These are phyloP conservation scores for Microhierax caerulescens DNA, from an alignment of 2,797 vertebrate genomes.

Conservation along the genomic window DNA sequence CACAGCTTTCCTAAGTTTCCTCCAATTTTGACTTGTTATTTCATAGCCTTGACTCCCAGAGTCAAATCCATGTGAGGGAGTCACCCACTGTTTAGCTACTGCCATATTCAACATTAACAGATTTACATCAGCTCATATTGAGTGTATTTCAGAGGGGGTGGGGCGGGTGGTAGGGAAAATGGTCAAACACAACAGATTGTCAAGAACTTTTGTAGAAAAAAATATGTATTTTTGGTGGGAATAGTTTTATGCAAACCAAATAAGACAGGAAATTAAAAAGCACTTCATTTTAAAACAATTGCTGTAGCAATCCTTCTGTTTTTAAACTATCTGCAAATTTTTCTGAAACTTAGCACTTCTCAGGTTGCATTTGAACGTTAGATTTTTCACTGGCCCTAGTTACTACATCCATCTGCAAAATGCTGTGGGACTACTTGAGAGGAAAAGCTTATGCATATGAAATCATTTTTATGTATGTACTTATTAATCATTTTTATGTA, in stretches of 20 bases:
- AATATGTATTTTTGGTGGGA: neutral
- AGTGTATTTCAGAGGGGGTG: neutral
- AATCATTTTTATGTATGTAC: neutral
- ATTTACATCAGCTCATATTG: neutral
- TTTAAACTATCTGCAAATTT: neutral
- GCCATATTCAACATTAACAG: neutral
- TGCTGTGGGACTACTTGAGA: neutral
- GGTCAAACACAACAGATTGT: neutral
- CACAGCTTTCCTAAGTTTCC: neutral
- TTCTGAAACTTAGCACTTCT: neutral
- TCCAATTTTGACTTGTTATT: neutral
- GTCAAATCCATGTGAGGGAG: neutral
- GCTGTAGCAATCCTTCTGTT: neutral
- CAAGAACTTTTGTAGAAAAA: neutral
- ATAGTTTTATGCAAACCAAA: neutral
- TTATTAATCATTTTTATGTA: neutral
- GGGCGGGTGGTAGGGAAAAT: neutral
- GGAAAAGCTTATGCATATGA: slow-evolving; percentile 3
- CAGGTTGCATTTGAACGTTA: neutral
- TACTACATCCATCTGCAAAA: slow-evolving; percentile 5
- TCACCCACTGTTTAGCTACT: neutral
- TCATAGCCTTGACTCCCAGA: neutral
- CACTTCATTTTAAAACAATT: neutral
- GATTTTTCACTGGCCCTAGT: neutral
- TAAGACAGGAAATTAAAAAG: neutral